These are phyloP conservation scores for Gobio occitaniae DNA, from an alignment of 2,797 vertebrate species.

Conservation along the genomic window DNA sequence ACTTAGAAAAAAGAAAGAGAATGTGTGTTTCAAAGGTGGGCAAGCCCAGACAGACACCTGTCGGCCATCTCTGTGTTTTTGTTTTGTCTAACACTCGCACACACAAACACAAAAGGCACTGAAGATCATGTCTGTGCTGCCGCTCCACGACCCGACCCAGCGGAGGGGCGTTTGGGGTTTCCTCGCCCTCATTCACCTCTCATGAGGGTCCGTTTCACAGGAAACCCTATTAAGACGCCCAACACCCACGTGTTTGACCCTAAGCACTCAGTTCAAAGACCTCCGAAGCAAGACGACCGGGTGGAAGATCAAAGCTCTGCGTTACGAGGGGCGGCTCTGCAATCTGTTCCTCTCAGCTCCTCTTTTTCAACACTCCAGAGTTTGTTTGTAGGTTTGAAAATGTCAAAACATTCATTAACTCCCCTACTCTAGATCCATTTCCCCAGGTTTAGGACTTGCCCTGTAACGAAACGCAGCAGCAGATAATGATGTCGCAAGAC, in stretches of 20 bases:
- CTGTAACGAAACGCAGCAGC: not conserved
- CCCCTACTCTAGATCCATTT: not conserved
- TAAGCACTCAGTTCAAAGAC: conserved; percentile 71
- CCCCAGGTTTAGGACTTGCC: not conserved
- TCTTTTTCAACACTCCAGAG: conserved; percentile 49
- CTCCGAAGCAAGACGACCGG: conserved; percentile 50
- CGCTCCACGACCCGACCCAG: not conserved
- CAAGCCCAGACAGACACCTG: conserved; percentile 70
- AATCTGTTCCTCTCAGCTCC: conserved; percentile 53
- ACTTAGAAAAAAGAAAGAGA: not conserved
- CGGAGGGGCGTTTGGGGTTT: conserved; percentile 37
- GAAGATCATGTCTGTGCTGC: conserved; percentile 1
- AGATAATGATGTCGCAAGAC: conserved; percentile 19
- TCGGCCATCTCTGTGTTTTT: conserved; percentile 65
- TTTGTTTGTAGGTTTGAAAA: conserved; percentile 15
- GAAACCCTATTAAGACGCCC: conserved; percentile 60
- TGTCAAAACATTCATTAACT: conserved; percentile 10
- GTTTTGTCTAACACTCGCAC: conserved; percentile 69
- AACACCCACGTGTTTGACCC: conserved; percentile 56
- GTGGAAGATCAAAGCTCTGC: conserved; percentile 66
- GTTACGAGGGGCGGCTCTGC: conserved; percentile 45
- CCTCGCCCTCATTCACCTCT: conserved; percentile 54
- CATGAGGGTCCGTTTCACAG: conserved; percentile 40
- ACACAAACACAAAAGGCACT: not conserved
- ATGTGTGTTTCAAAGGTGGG: conserved; percentile 21